A percentile compares a stretch with the other conserved stretches of the same genome.
Conservation (phyloP, 2,797 vertebrate species). For the Remorina albescens region DNA sequence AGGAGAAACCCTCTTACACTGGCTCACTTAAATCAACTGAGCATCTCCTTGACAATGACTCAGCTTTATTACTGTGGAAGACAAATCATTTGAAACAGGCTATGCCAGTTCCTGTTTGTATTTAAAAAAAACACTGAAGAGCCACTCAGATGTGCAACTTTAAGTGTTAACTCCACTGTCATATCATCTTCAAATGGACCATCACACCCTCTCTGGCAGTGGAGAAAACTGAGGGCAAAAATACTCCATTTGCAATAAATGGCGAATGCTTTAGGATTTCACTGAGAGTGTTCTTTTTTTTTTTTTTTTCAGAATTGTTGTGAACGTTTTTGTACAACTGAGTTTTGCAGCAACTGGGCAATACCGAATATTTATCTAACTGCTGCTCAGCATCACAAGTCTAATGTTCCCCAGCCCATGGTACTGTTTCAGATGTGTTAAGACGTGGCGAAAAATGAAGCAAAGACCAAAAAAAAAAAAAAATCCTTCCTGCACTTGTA, state of each 20-base stretch:
- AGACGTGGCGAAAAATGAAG: conserved; percentile 12
- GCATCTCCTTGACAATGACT: conserved; percentile 26
- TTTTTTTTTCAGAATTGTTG: conserved; percentile 12
- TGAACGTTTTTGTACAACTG: conserved; percentile 29
- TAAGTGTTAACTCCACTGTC: conserved; percentile 19
- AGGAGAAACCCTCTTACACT: conserved; percentile 19
- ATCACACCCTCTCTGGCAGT: conserved; percentile 20
- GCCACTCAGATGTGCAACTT: conserved; percentile 5
- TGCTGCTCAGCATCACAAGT: conserved; percentile 17
- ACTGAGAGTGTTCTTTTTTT: no score
- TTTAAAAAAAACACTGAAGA: conserved; percentile 8
- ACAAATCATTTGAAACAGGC: conserved; percentile 26
- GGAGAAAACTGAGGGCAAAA: conserved; percentile 23
- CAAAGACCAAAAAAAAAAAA: conserved; percentile 5
- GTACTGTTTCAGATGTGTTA: conserved; percentile 34
- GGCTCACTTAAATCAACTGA: conserved; percentile 28
- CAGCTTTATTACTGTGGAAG: conserved; percentile 16
- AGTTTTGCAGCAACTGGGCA: conserved; percentile 23
- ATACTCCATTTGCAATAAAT: conserved; percentile 29
- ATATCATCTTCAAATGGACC: conserved; percentile 34
- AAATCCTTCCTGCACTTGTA: conserved; percentile 7
- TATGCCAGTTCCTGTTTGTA: not conserved
- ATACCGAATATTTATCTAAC: conserved; percentile 26
- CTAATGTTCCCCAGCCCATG: conserved; percentile 16
- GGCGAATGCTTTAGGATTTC: conserved; percentile 33